phyloP scores from a whole-genome alignment of 1,140 invertebrate species.

The Anthonomus grandis region DNA sequence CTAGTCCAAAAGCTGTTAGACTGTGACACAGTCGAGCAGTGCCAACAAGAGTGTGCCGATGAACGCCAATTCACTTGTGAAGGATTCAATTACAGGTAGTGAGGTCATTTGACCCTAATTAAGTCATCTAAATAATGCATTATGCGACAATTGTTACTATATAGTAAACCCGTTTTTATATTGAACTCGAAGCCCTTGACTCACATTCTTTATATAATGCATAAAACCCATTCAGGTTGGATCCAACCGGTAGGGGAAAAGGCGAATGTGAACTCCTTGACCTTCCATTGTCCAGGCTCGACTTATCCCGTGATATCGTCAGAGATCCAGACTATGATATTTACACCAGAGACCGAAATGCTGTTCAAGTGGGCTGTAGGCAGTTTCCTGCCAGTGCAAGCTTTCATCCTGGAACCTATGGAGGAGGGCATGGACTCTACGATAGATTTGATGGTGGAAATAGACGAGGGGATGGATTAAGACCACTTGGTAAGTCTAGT shows the following conservation, averaged over 20 bases:
- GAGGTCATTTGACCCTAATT: too few relatives aligned
- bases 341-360: conserved; percentile 67
- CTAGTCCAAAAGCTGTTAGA: conserved; percentile 63
- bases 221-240: conserved; percentile 58
- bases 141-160: too few relatives aligned
- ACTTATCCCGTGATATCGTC: conserved; percentile 59
- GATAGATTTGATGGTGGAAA: conserved; percentile 15
- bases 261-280: conserved; percentile 72
- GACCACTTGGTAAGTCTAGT: conserved; percentile 9
- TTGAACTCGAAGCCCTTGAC: too few relatives aligned
- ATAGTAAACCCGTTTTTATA: too few relatives aligned
- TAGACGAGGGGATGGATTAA: conserved; percentile 1
- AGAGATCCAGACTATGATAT: conserved; percentile 72
- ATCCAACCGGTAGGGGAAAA: conserved; percentile 59
- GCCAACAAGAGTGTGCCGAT: conserved; percentile 67
- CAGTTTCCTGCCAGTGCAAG: conserved; percentile 10
- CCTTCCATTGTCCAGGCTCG: conserved; percentile 62
- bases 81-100: conserved; percentile 78
- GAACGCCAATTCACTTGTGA: conserved; percentile 73
- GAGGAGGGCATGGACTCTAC: conserved; percentile 7
- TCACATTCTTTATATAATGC: too few relatives aligned
- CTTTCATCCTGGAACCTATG: conserved; percentile 10
- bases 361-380: conserved; percentile 46
- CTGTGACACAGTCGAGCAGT: conserved; percentile 69
- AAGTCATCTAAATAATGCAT: too few relatives aligned